Evolutionary conservation across 1,140 invertebrate species (phyloP).

Genomic region (Nasonia longicornis): DNA sequence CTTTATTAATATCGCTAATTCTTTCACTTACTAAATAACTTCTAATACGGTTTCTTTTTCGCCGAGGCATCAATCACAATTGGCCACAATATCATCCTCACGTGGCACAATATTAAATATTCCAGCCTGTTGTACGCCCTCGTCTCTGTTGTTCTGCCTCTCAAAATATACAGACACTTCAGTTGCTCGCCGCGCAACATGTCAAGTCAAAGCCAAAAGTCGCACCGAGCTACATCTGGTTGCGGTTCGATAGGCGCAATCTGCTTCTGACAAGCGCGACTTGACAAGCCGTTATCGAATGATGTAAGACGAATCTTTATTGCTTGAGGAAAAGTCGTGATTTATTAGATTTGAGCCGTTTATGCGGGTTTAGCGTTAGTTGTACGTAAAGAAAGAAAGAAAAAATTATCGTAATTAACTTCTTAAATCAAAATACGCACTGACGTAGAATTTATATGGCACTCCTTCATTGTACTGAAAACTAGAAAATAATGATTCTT

Average conservation of each 20-base stretch:
- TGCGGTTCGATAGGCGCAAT: constrained; percentile 62
- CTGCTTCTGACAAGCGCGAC: constrained; percentile 58
- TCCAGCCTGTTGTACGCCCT: not conserved
- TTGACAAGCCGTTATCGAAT: constrained; percentile 24
- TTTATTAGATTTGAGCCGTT: constrained; percentile 42
- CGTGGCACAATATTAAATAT: not conserved
- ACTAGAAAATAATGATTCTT: no score
- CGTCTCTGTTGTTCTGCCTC: not conserved
- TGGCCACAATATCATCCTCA: not conserved
- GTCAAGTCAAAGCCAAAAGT: constrained; percentile 1
- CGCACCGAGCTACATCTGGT: constrained; percentile 52
- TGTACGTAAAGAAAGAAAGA: no score
- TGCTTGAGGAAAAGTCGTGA: constrained; percentile 41
- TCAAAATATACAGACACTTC: not conserved
- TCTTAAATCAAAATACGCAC: no score
- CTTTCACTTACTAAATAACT: not conserved
- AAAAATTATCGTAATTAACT: no score
- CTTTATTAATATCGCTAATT: not conserved
- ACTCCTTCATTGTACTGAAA: no score
- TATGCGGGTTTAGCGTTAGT: no score
- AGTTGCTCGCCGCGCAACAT: not conserved
- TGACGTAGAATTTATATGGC: no score
- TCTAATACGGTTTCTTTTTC: not conserved
- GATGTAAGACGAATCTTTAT: constrained; percentile 35
- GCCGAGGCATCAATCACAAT: not conserved